Percentiles rank a stretch among this genome's conserved stretches.
Conservation (phyloP, 2,888 invertebrate species). For the Ochropacha duplaris region DNA sequence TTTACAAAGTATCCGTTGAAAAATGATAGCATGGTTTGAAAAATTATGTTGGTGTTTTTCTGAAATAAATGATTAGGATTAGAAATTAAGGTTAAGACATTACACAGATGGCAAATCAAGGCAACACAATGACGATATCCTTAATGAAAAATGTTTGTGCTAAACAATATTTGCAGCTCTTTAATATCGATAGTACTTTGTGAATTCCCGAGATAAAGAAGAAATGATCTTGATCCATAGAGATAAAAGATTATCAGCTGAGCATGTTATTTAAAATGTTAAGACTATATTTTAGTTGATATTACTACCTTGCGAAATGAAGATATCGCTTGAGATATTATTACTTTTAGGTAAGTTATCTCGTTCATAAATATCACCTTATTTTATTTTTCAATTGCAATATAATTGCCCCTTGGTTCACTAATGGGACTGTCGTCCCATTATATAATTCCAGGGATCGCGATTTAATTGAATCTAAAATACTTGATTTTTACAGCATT, state of each 20-base stretch:
- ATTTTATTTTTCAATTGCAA: background rate
- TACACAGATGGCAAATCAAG: too few species aligned
- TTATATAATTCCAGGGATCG: background rate
- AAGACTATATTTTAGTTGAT: conserved; percentile 31
- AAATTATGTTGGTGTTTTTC: background rate
- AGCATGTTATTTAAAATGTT: background rate
- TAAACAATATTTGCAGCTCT: conserved; percentile 3
- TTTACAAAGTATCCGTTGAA: too few species aligned
- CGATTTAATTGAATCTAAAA: background rate
- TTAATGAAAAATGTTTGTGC: background rate
- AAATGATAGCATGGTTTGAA: background rate
- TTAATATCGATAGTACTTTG: conserved; percentile 14
- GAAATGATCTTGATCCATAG: conserved; percentile 39
- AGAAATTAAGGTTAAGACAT: too few species aligned
- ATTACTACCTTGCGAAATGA: conserved; percentile 38
- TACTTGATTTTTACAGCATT: conserved; percentile 19
- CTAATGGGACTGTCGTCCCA: too few species aligned
- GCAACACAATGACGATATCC: too few species aligned
- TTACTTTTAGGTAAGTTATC: conserved; percentile 38
- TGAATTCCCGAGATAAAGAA: conserved; percentile 40
- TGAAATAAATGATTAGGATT: background rate
- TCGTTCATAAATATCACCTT: too few species aligned
- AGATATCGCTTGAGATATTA: conserved; percentile 24
- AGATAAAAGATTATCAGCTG: conserved; percentile 37
- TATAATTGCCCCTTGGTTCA: background rate